Evolutionary conservation across 2,888 invertebrate species (phyloP).

Genomic region (Pherbina coryleti): DNA sequence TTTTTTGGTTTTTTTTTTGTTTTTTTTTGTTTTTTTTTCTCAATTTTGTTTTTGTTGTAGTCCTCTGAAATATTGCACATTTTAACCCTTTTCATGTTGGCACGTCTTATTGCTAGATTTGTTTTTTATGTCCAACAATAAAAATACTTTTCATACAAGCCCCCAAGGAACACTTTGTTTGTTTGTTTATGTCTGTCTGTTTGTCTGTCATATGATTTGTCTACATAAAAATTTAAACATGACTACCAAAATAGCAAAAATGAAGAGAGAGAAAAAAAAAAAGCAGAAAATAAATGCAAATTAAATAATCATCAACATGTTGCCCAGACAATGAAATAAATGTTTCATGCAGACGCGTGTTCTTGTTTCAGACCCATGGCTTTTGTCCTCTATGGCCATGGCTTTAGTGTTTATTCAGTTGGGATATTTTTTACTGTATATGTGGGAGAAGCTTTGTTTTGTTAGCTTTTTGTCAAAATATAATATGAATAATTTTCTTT

Average conservation of each 20-base stretch:
- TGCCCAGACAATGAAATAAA: neutral
- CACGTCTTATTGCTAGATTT: constrained; percentile 2
- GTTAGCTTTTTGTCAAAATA: too few species aligned
- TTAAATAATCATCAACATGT: neutral
- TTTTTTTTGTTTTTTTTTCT: neutral
- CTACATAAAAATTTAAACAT: neutral
- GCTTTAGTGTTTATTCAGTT: too few species aligned
- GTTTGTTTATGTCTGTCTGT: neutral
- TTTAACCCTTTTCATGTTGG: constrained; percentile 1
- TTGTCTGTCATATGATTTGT: neutral
- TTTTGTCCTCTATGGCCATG: neutral
- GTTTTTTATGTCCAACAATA: neutral
- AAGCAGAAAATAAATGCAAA: neutral
- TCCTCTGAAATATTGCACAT: neutral
- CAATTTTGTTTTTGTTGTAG: neutral
- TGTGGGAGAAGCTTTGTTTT: too few species aligned
- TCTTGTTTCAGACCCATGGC: neutral
- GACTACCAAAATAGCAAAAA: too few species aligned
- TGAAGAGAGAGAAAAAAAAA: neutral
- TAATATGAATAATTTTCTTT: too few species aligned
- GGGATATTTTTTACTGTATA: too few species aligned
- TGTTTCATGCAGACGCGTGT: neutral
- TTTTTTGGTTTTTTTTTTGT: neutral
- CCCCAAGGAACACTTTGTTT: neutral
- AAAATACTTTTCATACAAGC: neutral